Base-by-base conservation (phyloP, 2,797 vertebrate species). In the Lagorchestes hirsutus region DNA sequence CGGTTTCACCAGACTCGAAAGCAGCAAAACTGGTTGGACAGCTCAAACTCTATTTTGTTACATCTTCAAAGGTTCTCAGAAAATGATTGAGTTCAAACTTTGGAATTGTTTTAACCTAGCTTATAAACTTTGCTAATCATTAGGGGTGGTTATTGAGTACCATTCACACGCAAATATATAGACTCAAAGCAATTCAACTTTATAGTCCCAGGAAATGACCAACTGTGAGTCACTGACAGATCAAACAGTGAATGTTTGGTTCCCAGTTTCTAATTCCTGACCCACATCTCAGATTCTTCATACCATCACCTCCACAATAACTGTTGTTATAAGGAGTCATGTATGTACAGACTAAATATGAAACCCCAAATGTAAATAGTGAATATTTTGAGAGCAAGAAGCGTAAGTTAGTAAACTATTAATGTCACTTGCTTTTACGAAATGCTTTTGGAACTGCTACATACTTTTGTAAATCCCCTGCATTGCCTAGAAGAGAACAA, bases 41-140 rank as follows among this genome's bases (percentile, higher is more conserved):
- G 95, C 92, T 95, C 92, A 90, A 93, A 96, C n/a, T 90, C 94
- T 54, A 82, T 29, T 94, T 62, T 74, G 93, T 56, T 96, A 92
- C 55, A 34, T 96, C 57, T 96, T 94, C 92, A 95, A 18, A 67
- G 40, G 55, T 87, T 94, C 92, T 91, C 14, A 40, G 29, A 57
- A 59, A 93, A 87, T 87, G 40, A 46, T 46, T 27, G 74, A 87
- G 74, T 50, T 87, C 52, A 50, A 1, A 93, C 54, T 8, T 90
- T 95, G 27, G 28, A 92, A 57, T 93, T 91, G 90, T 34, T 12
- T 28, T 95, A 92, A 90, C 87, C 34, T 62, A 87, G 96, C 54
- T 54, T 91, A n/a, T 91, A 93, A 93, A 93, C 54, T 18, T 46
- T 10, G 91, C 8, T 54, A 55, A 54, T n/a, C 93, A 56, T 94